phyloP scores from a whole-genome alignment of 2,888 invertebrate species.

The Xylota segnis region DNA sequence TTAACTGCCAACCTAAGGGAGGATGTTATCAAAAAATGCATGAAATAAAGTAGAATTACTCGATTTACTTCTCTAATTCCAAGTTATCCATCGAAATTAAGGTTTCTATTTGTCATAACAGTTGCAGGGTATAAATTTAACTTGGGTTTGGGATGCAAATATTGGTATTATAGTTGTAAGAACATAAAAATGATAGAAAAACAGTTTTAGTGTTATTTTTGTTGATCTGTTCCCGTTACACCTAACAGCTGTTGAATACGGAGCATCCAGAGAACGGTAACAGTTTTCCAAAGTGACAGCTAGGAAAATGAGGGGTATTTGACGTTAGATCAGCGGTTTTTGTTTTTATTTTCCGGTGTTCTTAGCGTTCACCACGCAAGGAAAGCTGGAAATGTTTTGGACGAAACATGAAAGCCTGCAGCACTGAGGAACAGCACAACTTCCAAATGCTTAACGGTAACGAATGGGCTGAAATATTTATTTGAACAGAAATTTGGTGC shows the following conservation, averaged over 20 bases:
- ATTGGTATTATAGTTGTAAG: no score
- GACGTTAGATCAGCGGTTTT: slow-evolving; percentile 4
- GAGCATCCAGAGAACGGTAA: background rate
- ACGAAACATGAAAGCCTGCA: no score
- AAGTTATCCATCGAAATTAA: slow-evolving; percentile 20
- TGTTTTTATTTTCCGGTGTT: background rate
- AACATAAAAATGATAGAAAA: no score
- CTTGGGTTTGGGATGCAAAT: no score
- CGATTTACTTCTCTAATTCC: slow-evolving; percentile 31
- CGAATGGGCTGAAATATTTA: no score
- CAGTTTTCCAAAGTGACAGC: background rate
- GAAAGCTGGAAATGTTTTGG: background rate
- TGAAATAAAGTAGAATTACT: background rate
- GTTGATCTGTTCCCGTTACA: background rate
- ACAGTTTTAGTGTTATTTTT: no score
- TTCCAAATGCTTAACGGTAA: background rate
- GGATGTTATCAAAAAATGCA: background rate
- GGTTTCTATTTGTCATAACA: background rate
- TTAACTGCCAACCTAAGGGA: slow-evolving; percentile 56
- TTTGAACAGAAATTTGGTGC: no score
- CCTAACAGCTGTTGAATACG: background rate
- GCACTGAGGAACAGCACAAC: background rate
- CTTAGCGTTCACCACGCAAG: slow-evolving; percentile 22
- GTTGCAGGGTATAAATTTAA: no score
- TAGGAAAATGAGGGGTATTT: background rate